Percentiles rank a stretch among this genome's conserved stretches.
Conservation (phyloP, 2,797 vertebrate species). For the Microctenopoma lineatum region DNA sequence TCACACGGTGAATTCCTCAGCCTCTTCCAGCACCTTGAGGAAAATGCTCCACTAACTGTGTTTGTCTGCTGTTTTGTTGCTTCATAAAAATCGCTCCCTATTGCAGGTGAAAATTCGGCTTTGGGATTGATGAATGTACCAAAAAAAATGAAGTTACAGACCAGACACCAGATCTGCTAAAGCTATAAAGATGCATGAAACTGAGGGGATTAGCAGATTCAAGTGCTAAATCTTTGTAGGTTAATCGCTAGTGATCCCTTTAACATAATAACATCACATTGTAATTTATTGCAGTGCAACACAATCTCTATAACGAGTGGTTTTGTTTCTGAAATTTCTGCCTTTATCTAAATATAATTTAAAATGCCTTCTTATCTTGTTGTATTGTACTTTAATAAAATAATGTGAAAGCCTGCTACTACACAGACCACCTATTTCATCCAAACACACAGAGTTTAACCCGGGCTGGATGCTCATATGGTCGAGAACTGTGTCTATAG, state of each 20-base stretch:
- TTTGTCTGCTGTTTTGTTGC: constrained; percentile 5
- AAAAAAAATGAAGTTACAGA: background rate
- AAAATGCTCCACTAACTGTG: constrained; percentile 1
- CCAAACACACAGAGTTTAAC: constrained; percentile 14
- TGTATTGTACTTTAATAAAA: background rate
- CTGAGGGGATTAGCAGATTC: background rate
- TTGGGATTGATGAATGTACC: background rate
- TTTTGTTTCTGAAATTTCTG: too few species aligned
- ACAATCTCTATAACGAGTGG: background rate
- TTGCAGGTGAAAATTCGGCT: background rate
- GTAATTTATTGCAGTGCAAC: too few species aligned
- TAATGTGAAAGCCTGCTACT: background rate
- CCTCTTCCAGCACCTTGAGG: constrained; percentile 1
- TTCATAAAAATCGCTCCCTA: background rate
- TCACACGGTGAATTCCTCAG: constrained; percentile 2
- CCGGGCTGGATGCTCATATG: constrained; percentile 38
- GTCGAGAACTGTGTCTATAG: constrained; percentile 49
- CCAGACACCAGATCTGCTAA: background rate
- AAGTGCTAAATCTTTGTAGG: background rate
- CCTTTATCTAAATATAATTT: background rate
- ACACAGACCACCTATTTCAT: constrained; percentile 25
- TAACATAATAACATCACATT: constrained; percentile 1
- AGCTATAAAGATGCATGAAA: background rate
- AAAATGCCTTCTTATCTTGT: background rate
- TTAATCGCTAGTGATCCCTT: background rate